Base-by-base conservation (phyloP, 2,797 vertebrate genomes). In the Semotilus atromaculatus region DNA sequence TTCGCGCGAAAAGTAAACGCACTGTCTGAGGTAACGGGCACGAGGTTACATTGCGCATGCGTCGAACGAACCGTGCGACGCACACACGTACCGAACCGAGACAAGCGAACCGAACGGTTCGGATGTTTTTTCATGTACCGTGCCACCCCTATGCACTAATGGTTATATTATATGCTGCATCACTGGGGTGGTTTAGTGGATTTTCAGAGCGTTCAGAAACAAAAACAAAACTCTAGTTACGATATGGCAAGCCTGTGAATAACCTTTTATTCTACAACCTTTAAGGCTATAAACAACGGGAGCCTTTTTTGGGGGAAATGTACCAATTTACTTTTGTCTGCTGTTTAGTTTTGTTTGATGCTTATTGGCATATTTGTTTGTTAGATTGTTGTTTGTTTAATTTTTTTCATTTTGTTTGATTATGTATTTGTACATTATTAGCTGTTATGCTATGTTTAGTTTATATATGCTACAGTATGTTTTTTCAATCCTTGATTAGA, bases 91-190 rank as follows among this genome's bases (percentile, higher is more conserved):
- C n/a, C n/a, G n/a, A n/a, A n/a, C n/a, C n/a, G n/a, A n/a, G n/a
- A n/a, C n/a, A n/a, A n/a, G n/a, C n/a, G n/a, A n/a, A n/a, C n/a
- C n/a, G n/a, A n/a, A n/a, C n/a, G n/a, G n/a, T n/a, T n/a, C n/a
- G n/a, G n/a, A n/a, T n/a, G n/a, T n/a, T n/a, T n/a, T n/a, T n/a
- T n/a, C n/a, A n/a, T n/a, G n/a, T n/a, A n/a, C n/a, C n/a, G n/a
- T n/a, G n/a, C n/a, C n/a, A n/a, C n/a, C n/a, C n/a, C n/a, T n/a
- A n/a, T 84, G 62, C 67, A 66, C 83, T 88, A 88, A 87, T 88
- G 78, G 87, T 82, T 88, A 86, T 79, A 88, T 88, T 83, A 86
- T 80, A 88, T 87, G 85, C 83, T 55, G 78, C 87, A 86, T 86
- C 89, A 88, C 89, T 88, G 76, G 85, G 85, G 85, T 80, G 58